Base-by-base conservation (phyloP, 2,797 vertebrate genomes). In the Intellagama lesueurii region DNA sequence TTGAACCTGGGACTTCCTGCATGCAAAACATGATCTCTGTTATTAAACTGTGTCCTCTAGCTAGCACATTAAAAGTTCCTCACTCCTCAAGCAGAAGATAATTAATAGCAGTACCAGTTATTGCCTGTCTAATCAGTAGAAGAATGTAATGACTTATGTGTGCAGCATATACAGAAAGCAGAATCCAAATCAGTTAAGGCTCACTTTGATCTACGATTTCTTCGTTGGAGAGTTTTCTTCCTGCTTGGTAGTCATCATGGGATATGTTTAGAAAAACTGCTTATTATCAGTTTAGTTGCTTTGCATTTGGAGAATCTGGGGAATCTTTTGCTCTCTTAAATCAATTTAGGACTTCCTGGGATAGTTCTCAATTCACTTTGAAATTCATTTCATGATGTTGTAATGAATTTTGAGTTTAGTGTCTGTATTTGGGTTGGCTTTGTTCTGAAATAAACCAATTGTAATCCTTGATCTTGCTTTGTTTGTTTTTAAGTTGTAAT, bases 351-450 rank as follows among this genome's bases (percentile, higher is more conserved):
- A 40, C 11, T 30, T 90, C 66, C 80, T 1, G 0, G 85, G 35
- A 49, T 70, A 89, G 26, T 83, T 92, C 47, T 92, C 6, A 86
- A 47, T n/a, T 72, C 22, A 76, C 12, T 69, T 81, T 82, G 92
- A 81, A 28, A 83, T 86, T 60, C 28, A 75, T 81, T 88, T 83
- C 73, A 77, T 83, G 26, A 81, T 22, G 40, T 73, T 52, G 35
- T 28, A 80, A 80, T 78, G 44, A 40, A 60, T 28, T 30, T 75
- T 83, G 66, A 77, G 0, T 16, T 32, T 89, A 0, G 1, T 40
- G 30, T 64, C 69, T 88, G 35, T 77, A 17, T 8, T 77, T 76
- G 64, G 68, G n/a, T 28, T 73, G 35, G 56, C 52, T 86, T 90
- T 68, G 4, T 32, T 83, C 68, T 87, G 52, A 64, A 44, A 0